These are phyloP conservation scores for Atopsyche davidsoni DNA, from an alignment of 1,140 invertebrate genomes.

Conservation along the genomic window DNA sequence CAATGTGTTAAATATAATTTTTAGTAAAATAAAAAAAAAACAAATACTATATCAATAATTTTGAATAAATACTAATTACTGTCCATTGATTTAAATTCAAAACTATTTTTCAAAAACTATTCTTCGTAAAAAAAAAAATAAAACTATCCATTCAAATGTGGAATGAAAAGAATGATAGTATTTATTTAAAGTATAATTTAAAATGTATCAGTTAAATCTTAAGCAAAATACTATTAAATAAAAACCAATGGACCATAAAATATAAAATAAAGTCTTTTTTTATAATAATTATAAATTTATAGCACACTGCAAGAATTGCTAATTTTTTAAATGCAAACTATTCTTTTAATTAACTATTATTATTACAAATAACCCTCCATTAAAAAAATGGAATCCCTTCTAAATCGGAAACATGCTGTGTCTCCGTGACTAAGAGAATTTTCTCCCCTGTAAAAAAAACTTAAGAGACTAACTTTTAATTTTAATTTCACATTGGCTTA, in stretches of 20 bases:
- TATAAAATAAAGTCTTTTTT: too few relatives aligned
- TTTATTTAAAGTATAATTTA: too few relatives aligned
- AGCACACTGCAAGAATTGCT: conserved; percentile 4
- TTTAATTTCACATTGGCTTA: conserved; percentile 14
- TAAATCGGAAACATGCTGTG: too few relatives aligned
- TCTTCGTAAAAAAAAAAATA: background rate
- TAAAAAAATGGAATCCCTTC: too few relatives aligned
- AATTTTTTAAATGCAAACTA: background rate
- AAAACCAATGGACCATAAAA: too few relatives aligned
- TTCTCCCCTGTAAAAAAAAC: conserved; percentile 8
- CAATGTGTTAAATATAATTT: background rate
- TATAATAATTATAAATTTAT: conserved; percentile 3
- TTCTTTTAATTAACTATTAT: background rate
- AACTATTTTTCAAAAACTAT: background rate
- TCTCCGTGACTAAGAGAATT: too few relatives aligned
- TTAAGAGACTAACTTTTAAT: conserved; percentile 11
- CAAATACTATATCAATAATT: background rate
- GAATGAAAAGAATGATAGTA: background rate
- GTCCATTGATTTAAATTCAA: background rate
- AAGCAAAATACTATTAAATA: background rate
- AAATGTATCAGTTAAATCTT: background rate
- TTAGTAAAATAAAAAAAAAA: background rate
- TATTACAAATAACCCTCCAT: background rate
- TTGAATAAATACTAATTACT: background rate
- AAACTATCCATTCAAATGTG: background rate